Percentiles rank a stretch among this genome's conserved stretches.
Conservation (phyloP, 2,888 invertebrate genomes). For the Polydrusus tereticollis region DNA sequence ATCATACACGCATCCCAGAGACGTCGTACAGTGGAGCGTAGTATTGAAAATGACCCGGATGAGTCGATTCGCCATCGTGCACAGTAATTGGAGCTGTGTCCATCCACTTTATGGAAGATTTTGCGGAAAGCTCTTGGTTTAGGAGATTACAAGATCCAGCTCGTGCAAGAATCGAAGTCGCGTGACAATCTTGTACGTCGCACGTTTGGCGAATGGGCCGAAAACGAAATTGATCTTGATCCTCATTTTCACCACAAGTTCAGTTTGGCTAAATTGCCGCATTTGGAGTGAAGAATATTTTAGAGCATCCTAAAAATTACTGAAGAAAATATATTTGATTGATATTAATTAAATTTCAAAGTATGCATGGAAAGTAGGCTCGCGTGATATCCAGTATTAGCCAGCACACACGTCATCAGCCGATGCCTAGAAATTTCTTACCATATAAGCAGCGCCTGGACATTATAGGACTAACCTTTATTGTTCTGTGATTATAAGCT, state of each 20-base stretch:
- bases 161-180: conserved; percentile 52
- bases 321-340: too few relatives aligned
- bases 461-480: too few relatives aligned
- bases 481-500: too few relatives aligned
- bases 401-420: too few relatives aligned
- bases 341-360: too few relatives aligned
- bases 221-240: conserved; percentile 42
- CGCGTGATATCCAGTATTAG: too few relatives aligned
- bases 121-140: conserved; percentile 55
- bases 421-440: too few relatives aligned
- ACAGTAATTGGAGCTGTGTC: conserved; percentile 54
- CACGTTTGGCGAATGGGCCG: conserved; percentile 54
- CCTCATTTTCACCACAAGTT: conserved; percentile 44
- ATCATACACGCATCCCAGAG: too few relatives aligned
- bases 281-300: conserved; percentile 31
- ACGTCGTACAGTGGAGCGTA: too few relatives aligned
- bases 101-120: conserved; percentile 54
- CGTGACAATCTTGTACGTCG: conserved; percentile 50
- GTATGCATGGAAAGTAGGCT: too few relatives aligned
- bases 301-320: not conserved
- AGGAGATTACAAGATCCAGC: conserved; percentile 50
- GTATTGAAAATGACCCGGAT: conserved; percentile 9
- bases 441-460: too few relatives aligned
- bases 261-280: conserved; percentile 17
- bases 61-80: conserved; percentile 52